Percentiles rank a stretch among this genome's conserved stretches.
Evolutionary conservation across 2,113 vertebrate species (phyloP).

Genomic region (Scomber colias): DNA sequence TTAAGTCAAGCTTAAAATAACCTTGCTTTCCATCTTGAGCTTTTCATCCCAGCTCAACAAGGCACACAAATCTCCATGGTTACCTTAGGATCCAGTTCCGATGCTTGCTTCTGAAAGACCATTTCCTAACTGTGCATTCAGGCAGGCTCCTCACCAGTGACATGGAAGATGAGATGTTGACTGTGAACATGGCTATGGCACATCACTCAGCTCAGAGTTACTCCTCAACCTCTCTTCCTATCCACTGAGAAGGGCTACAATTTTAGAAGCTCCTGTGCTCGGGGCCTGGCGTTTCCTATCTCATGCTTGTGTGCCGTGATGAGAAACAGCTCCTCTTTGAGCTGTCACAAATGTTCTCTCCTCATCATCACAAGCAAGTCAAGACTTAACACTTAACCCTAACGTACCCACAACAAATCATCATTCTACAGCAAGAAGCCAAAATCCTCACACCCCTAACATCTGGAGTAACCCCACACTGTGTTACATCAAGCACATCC

Average conservation of each 20-base stretch:
- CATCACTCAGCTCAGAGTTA: conserved; percentile 33
- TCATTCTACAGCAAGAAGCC: conserved; percentile 24
- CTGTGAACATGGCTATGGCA: conserved; percentile 82
- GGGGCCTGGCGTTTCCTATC: conserved; percentile 60
- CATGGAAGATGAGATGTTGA: conserved; percentile 87
- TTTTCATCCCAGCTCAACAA: conserved; percentile 52
- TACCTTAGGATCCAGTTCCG: conserved; percentile 75
- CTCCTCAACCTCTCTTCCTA: conserved; percentile 41
- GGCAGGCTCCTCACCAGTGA: conserved; percentile 74
- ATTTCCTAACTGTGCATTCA: conserved; percentile 70
- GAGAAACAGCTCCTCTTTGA: conserved; percentile 78
- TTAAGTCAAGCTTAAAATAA: conserved; percentile 61
- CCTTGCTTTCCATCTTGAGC: conserved; percentile 54
- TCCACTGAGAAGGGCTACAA: conserved; percentile 38
- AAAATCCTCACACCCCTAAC: background rate
- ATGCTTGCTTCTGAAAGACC: conserved; percentile 72
- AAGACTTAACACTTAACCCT: conserved; percentile 80
- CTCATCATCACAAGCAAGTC: conserved; percentile 52
- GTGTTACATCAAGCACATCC: conserved; percentile 15
- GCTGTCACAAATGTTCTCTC: conserved; percentile 70
- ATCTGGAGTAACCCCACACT: conserved; percentile 31
- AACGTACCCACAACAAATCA: conserved; percentile 45
- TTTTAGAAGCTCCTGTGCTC: conserved; percentile 49
- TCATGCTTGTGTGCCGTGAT: conserved; percentile 78
- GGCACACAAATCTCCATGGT: conserved; percentile 68